Evolutionary conservation across 2,113 vertebrate species (phyloP).

Genomic region (Blennius ocellaris): DNA sequence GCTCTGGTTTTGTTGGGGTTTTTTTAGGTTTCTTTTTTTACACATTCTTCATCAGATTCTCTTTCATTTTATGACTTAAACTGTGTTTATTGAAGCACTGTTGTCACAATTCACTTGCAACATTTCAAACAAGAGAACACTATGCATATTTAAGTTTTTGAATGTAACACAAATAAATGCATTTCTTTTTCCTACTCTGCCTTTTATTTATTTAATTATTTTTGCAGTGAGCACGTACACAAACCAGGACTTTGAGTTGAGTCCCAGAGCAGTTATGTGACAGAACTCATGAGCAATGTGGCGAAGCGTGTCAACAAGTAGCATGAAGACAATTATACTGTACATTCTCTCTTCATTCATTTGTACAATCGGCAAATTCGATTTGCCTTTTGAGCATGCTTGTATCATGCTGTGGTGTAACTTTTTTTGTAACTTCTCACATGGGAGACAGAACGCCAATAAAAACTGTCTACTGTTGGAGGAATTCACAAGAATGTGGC

Average conservation of each 20-base stretch:
- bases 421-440: too few relatives aligned
- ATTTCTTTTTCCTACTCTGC: conserved; percentile 30
- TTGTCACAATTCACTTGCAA: conserved; percentile 54
- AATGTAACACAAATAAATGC: conserved; percentile 79
- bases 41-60: conserved; percentile 39
- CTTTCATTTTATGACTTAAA: conserved; percentile 65
- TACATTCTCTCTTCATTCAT: too few relatives aligned
- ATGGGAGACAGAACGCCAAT: too few relatives aligned
- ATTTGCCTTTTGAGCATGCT: too few relatives aligned
- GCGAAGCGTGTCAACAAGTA: too few relatives aligned
- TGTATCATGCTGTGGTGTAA: too few relatives aligned
- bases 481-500: too few relatives aligned
- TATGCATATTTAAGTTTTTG: conserved; percentile 79
- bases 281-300: too few relatives aligned
- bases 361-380: too few relatives aligned
- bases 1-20: conserved; percentile 29
- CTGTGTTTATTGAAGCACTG: conserved; percentile 66
- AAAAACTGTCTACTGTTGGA: too few relatives aligned
- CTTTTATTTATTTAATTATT: not conserved
- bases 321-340: too few relatives aligned
- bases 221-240: conserved; percentile 12
- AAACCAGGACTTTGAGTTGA: not conserved
- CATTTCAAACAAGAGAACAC: conserved; percentile 56
- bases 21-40: conserved; percentile 39
- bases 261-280: not conserved